Evolutionary conservation across 1,140 invertebrate genomes (phyloP), one percentile per base, ranked within the genome.

Genomic region (Ceratitis capitata): DNA sequence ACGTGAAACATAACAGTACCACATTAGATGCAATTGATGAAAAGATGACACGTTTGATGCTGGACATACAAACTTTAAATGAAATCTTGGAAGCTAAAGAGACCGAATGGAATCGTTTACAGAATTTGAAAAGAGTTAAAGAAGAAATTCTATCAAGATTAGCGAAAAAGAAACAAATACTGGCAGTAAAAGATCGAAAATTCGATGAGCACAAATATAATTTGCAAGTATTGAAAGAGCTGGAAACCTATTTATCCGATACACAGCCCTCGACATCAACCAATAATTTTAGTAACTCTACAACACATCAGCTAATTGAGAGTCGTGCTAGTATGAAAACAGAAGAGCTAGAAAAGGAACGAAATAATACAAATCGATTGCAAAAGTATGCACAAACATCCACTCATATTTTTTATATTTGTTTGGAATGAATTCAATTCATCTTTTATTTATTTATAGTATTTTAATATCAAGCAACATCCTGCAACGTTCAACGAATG

Each of bases 81-180:
- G 94, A 95, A 86, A 88, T 96, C 16, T 94, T 95, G 1, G 94
- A 94, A 87, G 94, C 95, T 88, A 97, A 97, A 90, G 96, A 97
- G 92, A 93, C 95, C 86, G 96, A 97, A 91, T 97, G 96, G 96
- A 97, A 97, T 88, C 95, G 95, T 69, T 95, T 97, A 42, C 88
- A 97, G 9, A 94, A 95, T 88, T 92, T 96, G 86, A 95, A 95
- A 88, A 97, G 97, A 89, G 92, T 97, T 0, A 97, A 97, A 92
- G 96, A 97, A 89, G 96, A 97, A 89, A 94, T 96, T 19, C 92
- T 96, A 82, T 91, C 95, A 19, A 91, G 96, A 84, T 92, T 97
- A 4, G 92, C 95, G 85, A 93, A 96, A 82, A 93, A 94, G 85
- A 94, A 94, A 87, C 94, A 95, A 87, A 93, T 95, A 7, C 88